These are phyloP conservation scores for Lepidocyrtinus sp. DNA, from an alignment of 2,888 invertebrate genomes.

Conservation along the genomic window DNA sequence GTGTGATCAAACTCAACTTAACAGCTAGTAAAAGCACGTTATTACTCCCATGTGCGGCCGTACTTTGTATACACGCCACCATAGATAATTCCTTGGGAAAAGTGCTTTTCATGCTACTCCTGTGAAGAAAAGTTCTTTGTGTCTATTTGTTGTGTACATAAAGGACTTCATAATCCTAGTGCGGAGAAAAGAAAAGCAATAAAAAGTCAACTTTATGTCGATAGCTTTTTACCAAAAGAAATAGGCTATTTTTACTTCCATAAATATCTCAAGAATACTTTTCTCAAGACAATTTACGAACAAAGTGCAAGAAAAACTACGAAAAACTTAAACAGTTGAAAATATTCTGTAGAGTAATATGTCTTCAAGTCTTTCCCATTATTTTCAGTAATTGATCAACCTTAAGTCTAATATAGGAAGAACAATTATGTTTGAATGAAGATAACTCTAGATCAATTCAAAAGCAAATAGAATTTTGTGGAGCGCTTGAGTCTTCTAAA, in stretches of 20 bases:
- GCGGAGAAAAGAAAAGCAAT: slow-evolving; percentile 44
- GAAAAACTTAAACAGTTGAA: too few species aligned
- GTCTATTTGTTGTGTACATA: neutral
- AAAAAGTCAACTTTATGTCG: slow-evolving; percentile 54
- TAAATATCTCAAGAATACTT: neutral
- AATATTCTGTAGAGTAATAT: too few species aligned
- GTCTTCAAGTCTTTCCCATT: neutral
- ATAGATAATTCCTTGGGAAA: too few species aligned
- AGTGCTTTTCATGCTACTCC: too few species aligned
- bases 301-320: neutral
- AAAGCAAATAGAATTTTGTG: too few species aligned
- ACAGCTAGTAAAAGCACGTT: slow-evolving; percentile 51
- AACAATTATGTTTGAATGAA: slow-evolving; percentile 15
- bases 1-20: slow-evolving; percentile 47
- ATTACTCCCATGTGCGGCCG: slow-evolving; percentile 25
- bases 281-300: too few species aligned
- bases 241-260: slow-evolving; percentile 6
- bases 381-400: slow-evolving; percentile 26
- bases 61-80: too few species aligned
- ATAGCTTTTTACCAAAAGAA: slow-evolving; percentile 31
- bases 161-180: slow-evolving; percentile 5
- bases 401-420: neutral
- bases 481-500: too few species aligned
- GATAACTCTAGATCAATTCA: too few species aligned
- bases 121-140: neutral